Percentiles rank a stretch among this genome's conserved stretches.
Evolutionary conservation across 2,797 vertebrate species (phyloP).

Genomic region (Coccyzus lansbergi): DNA sequence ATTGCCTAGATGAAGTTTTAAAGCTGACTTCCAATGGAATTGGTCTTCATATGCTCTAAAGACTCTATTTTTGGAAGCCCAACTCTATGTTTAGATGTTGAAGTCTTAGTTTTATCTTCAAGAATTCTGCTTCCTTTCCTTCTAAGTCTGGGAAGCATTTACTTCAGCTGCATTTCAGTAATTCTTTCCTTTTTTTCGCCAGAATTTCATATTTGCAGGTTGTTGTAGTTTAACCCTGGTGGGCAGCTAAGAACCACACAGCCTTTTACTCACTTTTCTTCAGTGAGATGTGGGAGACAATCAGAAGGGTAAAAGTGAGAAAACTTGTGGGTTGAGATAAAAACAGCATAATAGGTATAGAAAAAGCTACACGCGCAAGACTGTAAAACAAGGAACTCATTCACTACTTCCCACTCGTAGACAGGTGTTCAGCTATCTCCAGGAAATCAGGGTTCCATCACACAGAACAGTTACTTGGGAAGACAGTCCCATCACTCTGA

Average conservation of each 20-base stretch:
- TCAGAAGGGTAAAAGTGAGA: neutral
- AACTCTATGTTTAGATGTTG: neutral
- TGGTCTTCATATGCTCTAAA: neutral
- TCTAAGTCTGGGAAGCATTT: neutral
- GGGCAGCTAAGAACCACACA: neutral
- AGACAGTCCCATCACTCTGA: accelerated
- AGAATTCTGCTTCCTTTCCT: neutral
- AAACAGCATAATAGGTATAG: neutral
- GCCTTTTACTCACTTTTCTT: accelerated
- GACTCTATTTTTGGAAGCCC: neutral
- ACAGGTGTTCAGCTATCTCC: neutral
- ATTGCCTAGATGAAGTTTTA: neutral
- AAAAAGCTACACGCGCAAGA: neutral
- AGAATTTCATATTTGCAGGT: neutral
- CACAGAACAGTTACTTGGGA: accelerated
- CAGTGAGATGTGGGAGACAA: neutral
- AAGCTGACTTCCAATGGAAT: neutral
- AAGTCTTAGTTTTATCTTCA: neutral
- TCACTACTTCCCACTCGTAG: accelerated
- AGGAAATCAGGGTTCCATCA: neutral
- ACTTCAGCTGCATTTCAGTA: neutral
- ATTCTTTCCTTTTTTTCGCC: neutral
- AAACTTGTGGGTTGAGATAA: neutral
- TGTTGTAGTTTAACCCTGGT: neutral
- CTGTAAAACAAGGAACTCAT: neutral